phyloP scores from a whole-genome alignment of 2,113 vertebrate species.

The Ascaphus truei region DNA sequence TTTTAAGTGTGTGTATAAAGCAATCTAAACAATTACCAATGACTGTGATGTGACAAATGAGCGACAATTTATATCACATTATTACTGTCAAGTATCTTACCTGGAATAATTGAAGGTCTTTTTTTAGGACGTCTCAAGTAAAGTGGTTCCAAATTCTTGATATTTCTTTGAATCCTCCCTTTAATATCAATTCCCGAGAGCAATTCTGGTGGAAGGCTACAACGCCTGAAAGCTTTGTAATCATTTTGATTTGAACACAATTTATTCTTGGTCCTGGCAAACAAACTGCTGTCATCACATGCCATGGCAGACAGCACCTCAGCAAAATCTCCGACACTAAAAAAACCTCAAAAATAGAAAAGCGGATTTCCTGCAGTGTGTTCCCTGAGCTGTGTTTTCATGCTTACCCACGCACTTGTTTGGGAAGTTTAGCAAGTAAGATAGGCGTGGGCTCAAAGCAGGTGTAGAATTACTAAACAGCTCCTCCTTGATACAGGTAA shows the following conservation, averaged over 20 bases:
- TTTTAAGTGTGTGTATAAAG: too few relatives aligned
- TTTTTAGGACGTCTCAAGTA: constrained; percentile 77
- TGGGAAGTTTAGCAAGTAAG: constrained; percentile 75
- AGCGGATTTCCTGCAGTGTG: constrained; percentile 23
- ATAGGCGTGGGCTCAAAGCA: constrained; percentile 70
- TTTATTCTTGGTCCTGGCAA: constrained; percentile 63
- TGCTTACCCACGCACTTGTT: constrained; percentile 61
- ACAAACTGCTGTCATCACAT: constrained; percentile 67
- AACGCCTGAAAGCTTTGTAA: constrained; percentile 62
- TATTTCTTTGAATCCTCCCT: constrained; percentile 71
- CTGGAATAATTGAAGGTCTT: constrained; percentile 89
- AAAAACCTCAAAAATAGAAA: background rate
- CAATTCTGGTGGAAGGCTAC: constrained; percentile 73
- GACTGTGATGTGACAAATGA: background rate
- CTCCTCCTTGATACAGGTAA: constrained; percentile 66
- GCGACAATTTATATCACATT: background rate
- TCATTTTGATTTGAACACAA: constrained; percentile 57
- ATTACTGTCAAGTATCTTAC: constrained; percentile 68
- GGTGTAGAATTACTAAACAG: constrained; percentile 82
- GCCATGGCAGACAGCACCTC: constrained; percentile 62
- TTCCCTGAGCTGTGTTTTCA: constrained; percentile 48
- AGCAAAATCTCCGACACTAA: rapidly evolving
- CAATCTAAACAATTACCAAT: too few relatives aligned
- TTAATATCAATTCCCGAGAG: constrained; percentile 70
- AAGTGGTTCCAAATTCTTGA: constrained; percentile 65